Conservation (phyloP, 2,888 invertebrate genomes). For the Saturnia pavonia region DNA sequence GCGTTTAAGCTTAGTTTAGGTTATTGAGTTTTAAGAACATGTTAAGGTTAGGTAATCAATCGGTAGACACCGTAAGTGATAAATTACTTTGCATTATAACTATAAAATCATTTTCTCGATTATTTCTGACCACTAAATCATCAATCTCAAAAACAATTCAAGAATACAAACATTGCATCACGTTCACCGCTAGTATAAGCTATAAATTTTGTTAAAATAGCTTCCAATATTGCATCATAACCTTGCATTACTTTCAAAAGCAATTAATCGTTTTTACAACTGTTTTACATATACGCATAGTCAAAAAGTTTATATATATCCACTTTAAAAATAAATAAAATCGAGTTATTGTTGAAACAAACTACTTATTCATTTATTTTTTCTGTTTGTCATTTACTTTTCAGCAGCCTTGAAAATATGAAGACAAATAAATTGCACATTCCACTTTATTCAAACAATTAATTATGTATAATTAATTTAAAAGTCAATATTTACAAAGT, state of each 20-base stretch:
- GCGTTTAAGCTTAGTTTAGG: neutral
- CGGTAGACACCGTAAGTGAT: too few species aligned
- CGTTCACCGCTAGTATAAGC: neutral
- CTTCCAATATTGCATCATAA: neutral
- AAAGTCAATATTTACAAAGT: neutral
- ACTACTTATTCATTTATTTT: neutral
- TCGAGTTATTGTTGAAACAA: neutral
- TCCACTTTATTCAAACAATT: neutral
- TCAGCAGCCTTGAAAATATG: slow-evolving; percentile 5
- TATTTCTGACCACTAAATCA: neutral
- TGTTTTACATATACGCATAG: neutral
- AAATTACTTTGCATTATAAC: too few species aligned
- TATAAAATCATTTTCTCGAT: too few species aligned
- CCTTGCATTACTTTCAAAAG: slow-evolving; percentile 1
- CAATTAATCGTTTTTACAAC: neutral
- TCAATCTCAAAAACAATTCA: neutral
- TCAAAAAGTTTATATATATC: neutral
- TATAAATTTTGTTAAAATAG: slow-evolving; percentile 1
- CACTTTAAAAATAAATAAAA: neutral
- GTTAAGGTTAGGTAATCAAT: too few species aligned
- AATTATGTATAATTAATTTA: neutral
- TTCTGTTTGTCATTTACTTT: slow-evolving; percentile 4
- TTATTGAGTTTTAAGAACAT: neutral
- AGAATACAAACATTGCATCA: neutral
- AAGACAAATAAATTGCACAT: neutral